phyloP scores from a whole-genome alignment of 2,888 invertebrate species.

The Drosophila macrospina region DNA sequence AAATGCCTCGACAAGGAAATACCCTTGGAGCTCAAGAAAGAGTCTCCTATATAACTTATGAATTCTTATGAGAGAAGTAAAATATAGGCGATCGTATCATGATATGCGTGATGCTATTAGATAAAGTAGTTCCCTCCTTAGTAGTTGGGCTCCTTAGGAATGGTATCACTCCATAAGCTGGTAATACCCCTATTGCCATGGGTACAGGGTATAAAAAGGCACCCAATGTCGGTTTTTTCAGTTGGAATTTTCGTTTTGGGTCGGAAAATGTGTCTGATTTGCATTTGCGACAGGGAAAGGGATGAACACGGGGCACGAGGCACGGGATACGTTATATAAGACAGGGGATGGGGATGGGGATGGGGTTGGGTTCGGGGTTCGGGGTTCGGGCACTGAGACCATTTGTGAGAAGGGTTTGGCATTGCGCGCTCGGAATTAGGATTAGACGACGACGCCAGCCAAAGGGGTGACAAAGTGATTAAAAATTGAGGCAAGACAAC shows the following conservation, averaged over 20 bases:
- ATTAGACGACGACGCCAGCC: conserved; percentile 53
- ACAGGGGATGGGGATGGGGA: conserved; percentile 14
- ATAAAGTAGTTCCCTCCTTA: no score
- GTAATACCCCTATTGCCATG: background rate
- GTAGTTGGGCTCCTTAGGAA: no score
- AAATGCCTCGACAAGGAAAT: background rate
- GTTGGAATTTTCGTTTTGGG: conserved; percentile 70
- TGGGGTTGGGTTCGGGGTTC: conserved; percentile 18
- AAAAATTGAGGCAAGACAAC: conserved; percentile 69
- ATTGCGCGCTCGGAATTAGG: conserved; percentile 58
- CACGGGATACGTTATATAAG: background rate
- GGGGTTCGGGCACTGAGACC: conserved; percentile 28
- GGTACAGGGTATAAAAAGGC: conserved; percentile 24
- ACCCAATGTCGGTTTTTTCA: conserved; percentile 57
- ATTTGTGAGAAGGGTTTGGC: conserved; percentile 70
- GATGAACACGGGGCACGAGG: conserved; percentile 6
- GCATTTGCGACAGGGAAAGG: conserved; percentile 56
- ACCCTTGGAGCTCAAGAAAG: background rate
- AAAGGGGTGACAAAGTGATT: conserved; percentile 79
- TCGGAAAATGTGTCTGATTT: conserved; percentile 77
- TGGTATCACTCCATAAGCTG: background rate
- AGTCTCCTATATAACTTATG: no score
- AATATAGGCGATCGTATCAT: no score
- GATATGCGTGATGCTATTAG: no score
- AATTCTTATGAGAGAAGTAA: no score